Evolutionary conservation across 2,888 invertebrate species (phyloP).

Genomic region (Nomada ruficornis): DNA sequence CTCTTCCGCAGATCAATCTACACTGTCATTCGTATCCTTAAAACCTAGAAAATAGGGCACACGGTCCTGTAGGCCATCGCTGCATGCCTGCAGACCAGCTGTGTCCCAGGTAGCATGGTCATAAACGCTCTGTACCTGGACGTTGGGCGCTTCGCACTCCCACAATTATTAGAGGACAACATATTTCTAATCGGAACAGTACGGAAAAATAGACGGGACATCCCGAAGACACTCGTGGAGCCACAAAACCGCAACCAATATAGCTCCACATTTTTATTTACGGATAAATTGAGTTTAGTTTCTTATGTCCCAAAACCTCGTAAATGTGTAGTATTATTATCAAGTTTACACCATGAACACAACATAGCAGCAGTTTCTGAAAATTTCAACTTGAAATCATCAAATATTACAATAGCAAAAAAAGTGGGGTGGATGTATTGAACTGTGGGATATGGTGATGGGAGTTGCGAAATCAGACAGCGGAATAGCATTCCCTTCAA

Average conservation of each 20-base stretch:
- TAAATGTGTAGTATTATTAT: background rate
- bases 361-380: background rate
- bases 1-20: no score
- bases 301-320: slow-evolving; percentile 1
- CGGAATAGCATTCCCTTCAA: no score
- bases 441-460: no score
- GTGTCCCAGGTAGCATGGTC: no score
- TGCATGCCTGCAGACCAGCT: no score
- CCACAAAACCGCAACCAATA: background rate
- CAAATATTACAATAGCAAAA: slow-evolving; percentile 3
- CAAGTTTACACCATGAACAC: background rate
- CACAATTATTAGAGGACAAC: slow-evolving; percentile 3
- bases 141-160: no score
- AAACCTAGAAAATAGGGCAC: no score
- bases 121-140: no score
- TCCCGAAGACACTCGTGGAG: background rate
- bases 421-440: background rate
- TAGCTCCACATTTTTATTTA: slow-evolving; percentile 11
- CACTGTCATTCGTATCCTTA: no score
- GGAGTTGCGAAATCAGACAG: no score
- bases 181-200: slow-evolving; percentile 11
- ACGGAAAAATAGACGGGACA: slow-evolving; percentile 1
- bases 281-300: background rate
- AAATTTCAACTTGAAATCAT: slow-evolving; percentile 1
- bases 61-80: no score